Percentiles rank a stretch among this genome's conserved stretches.
Conservation (phyloP, 2,113 vertebrate genomes). For the Trematocara nigrifrons region DNA sequence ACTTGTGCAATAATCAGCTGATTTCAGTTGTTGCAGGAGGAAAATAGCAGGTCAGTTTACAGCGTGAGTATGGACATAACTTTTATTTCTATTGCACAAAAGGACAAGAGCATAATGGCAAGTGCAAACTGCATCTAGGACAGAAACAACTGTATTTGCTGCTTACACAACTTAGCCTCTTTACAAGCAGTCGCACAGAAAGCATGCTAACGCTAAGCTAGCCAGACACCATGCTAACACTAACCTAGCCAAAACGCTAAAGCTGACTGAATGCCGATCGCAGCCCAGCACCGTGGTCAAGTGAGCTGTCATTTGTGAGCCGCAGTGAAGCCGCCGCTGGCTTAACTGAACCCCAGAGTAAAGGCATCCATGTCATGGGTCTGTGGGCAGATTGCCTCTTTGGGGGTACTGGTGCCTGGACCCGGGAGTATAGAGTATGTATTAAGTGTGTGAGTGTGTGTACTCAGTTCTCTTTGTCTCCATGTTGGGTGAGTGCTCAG, state of each 20-base stretch:
- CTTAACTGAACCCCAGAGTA: not conserved
- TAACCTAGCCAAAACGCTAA: not conserved
- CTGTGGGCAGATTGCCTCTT: not conserved
- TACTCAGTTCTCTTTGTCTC: not conserved
- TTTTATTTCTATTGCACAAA: not conserved
- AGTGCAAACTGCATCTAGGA: not conserved
- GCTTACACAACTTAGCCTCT: not conserved
- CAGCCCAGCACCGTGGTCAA: not conserved
- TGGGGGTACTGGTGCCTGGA: not conserved
- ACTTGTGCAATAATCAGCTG: not conserved
- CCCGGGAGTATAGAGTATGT: not conserved
- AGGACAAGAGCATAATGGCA: not conserved
- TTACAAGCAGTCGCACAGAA: not conserved
- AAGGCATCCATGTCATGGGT: not conserved
- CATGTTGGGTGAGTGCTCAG: not conserved
- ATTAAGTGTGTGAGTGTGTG: not conserved
- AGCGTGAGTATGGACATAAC: not conserved
- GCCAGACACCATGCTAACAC: not conserved
- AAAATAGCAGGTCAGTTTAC: not conserved
- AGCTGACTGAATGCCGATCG: not conserved
- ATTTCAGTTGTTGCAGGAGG: not conserved
- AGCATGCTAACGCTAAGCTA: not conserved
- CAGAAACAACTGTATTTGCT: not conserved
- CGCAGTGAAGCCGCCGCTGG: not conserved
- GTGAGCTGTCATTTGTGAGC: not conserved